Evolutionary conservation across 1,140 invertebrate species (phyloP), one percentile per base, ranked within the genome.

Genomic region (Maconellicoccus hirsutus): DNA sequence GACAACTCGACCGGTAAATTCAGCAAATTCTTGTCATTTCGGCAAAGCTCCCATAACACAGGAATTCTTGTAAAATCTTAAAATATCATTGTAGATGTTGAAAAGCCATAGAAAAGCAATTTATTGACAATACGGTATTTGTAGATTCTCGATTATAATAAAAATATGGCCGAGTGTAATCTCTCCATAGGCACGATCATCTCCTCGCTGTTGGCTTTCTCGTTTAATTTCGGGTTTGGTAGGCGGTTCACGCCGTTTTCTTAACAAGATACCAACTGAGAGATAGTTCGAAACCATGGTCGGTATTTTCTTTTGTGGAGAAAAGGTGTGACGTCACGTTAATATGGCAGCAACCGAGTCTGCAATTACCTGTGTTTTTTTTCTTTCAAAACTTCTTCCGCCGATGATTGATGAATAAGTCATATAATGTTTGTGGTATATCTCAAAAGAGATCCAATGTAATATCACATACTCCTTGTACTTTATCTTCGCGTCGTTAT

Each of bases 141-240:
- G 29, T 33, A 33, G 29, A 33, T 33, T 33, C 61, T 19, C 22
- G 25, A 66, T 66, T 26, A 66, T 66, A 23, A 66, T 19, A 66
- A 25, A 66, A 66, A 26, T 66, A 66, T 66, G 61, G 61, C 61
- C 61, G 61, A 66, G 21, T 19, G n/a, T 19, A n/a, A 66, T 25
- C 25, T 66, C 61, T 25, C 10, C 10, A 66, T 8, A 66, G 61
- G 19, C 10, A 66, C 61, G 61, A 26, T 66, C 61, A 26, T 66
- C 21, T 66, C 25, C 25, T 23, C 25, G 61, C 61, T 23, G 22
- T 66, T 66, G 61, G 61, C 61, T 66, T 66, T 66, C 61, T 52
- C 10, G 61, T 66, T 66, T 66, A 66, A 66, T 66, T 66, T 66
- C 61, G 61, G 61, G 61, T 66, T 66, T 66, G 61, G 61, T 66